Evolutionary conservation across 1,140 invertebrate genomes (phyloP).

Genomic region (Tetramorium simillimum): DNA sequence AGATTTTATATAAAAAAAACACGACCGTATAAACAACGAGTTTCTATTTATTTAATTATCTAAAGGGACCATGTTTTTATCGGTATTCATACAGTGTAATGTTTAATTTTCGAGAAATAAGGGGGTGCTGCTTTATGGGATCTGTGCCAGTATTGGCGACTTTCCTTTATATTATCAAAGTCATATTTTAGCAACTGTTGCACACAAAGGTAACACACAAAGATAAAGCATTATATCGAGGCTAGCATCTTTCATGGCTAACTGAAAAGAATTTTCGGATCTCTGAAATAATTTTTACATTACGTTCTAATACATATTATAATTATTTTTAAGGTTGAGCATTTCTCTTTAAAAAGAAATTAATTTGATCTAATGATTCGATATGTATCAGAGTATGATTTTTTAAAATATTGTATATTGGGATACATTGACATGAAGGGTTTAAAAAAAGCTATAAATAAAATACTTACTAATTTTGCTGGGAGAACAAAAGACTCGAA

Average conservation of each 20-base stretch:
- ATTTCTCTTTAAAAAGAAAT: neutral
- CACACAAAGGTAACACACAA: neutral
- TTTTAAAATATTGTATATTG: too few relatives aligned
- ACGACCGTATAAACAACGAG: too few relatives aligned
- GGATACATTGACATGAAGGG: neutral
- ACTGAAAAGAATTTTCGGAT: too few relatives aligned
- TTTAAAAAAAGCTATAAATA: neutral
- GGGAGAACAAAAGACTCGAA: neutral
- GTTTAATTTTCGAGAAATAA: too few relatives aligned
- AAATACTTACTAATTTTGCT: conserved; percentile 8
- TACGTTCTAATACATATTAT: neutral
- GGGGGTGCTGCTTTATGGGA: too few relatives aligned
- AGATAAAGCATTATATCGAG: neutral
- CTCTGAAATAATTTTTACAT: neutral
- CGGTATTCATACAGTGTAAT: too few relatives aligned
- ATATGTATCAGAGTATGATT: neutral
- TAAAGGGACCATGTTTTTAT: too few relatives aligned
- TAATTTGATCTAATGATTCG: neutral
- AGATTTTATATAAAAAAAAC: too few relatives aligned
- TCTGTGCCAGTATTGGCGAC: too few relatives aligned
- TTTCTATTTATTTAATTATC: too few relatives aligned
- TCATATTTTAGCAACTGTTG: neutral
- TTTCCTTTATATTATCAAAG: neutral
- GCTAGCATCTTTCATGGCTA: neutral
- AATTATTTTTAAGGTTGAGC: neutral